Percentiles rank a stretch among this genome's conserved stretches.
Evolutionary conservation across 2,797 vertebrate genomes (phyloP).

Genomic region (Channa striata): DNA sequence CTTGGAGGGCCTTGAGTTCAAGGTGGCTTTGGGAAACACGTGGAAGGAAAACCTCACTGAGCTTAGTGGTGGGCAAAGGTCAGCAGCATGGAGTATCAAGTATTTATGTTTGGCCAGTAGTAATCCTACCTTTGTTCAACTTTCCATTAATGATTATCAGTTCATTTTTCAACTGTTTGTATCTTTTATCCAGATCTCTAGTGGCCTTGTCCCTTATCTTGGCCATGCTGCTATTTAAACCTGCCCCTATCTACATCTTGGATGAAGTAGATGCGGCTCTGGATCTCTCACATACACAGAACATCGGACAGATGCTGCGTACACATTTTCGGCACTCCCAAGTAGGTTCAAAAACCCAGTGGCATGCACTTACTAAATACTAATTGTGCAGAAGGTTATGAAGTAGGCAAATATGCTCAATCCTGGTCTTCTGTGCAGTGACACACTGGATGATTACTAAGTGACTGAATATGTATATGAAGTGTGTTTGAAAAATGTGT

Average conservation of each 20-base stretch:
- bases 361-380: neutral
- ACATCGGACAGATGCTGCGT: constrained; percentile 97
- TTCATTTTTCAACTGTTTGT: neutral
- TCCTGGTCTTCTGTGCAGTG: neutral
- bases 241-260: constrained; percentile 97
- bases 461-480: neutral
- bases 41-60: constrained; percentile 99
- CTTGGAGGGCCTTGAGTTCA: constrained; percentile 93
- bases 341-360: constrained; percentile 73
- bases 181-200: constrained; percentile 86
- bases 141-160: neutral
- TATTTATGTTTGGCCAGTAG: no score
- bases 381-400: no score
- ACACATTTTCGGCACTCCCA: constrained; percentile 94
- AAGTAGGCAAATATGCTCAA: neutral
- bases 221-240: constrained; percentile 97
- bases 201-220: constrained; percentile 97
- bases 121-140: no score
- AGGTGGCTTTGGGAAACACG: constrained; percentile 92
- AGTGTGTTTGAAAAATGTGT: neutral
- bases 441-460: neutral
- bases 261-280: constrained; percentile 98
- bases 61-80: constrained; percentile 98
- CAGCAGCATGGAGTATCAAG: constrained; percentile 16
- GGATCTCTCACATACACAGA: constrained; percentile 98